A percentile compares a stretch with the other conserved stretches of the same genome.
Conservation (phyloP, 2,113 vertebrate genomes). For the Rhizomys pruinosus region DNA sequence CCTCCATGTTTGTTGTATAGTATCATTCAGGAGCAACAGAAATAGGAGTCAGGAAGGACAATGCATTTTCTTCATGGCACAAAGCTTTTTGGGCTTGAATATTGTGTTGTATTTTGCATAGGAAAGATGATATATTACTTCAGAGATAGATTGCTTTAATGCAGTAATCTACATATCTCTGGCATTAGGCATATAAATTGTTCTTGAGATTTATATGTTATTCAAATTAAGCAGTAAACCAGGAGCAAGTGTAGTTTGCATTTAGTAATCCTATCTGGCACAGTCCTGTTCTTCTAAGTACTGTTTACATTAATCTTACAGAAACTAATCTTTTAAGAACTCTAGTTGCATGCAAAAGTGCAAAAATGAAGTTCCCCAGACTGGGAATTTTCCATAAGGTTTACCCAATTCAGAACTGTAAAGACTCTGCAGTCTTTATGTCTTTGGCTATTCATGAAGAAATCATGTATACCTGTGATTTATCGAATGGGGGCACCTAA, state of each 20-base stretch:
- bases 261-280: constrained; percentile 11
- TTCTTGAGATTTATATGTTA: constrained; percentile 36
- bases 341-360: neutral
- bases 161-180: neutral
- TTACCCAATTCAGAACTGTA: neutral
- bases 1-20: neutral
- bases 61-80: neutral
- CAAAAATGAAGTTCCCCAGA: neutral
- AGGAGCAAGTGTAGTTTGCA: neutral
- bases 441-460: neutral
- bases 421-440: neutral
- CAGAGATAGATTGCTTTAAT: constrained; percentile 26
- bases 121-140: constrained; percentile 46
- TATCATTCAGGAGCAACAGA: neutral
- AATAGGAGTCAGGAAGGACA: neutral
- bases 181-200: constrained; percentile 19
- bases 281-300: neutral
- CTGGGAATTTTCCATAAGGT: neutral
- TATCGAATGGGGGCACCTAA: neutral
- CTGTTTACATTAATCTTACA: neutral
- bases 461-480: too few species aligned
- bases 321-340: neutral
- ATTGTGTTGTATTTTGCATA: neutral
- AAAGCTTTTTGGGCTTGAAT: constrained; percentile 23
- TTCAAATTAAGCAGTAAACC: constrained; percentile 55